A percentile compares a stretch with the other conserved stretches of the same genome.
These are phyloP conservation scores for Chloebia gouldiae DNA, from an alignment of 2,113 vertebrate species.

Conservation along the genomic window DNA sequence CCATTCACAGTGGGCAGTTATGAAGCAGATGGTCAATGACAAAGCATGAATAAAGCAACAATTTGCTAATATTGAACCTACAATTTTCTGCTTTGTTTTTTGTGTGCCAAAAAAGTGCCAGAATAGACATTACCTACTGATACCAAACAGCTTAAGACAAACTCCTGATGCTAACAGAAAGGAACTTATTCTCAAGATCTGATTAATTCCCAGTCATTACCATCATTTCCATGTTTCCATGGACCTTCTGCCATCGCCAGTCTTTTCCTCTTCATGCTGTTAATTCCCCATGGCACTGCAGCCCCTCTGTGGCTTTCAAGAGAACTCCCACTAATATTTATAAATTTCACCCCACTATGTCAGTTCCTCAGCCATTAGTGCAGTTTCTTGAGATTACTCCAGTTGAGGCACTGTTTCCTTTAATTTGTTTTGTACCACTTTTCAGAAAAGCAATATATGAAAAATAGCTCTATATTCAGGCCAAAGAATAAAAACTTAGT, in stretches of 20 bases:
- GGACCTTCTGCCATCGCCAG: background rate
- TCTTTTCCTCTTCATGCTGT: background rate
- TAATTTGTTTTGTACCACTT: background rate
- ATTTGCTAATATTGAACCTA: background rate
- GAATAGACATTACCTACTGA: background rate
- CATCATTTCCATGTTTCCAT: background rate
- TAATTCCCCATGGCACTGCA: background rate
- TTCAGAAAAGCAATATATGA: background rate
- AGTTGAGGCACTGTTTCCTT: background rate
- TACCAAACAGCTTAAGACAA: background rate
- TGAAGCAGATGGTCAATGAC: background rate
- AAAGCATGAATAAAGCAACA: background rate
- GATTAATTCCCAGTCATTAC: background rate
- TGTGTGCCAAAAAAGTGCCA: background rate
- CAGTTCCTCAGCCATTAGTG: rapidly evolving
- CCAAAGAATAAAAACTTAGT: background rate
- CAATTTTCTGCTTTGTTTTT: background rate
- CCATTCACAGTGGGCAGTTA: background rate
- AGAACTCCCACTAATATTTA: background rate
- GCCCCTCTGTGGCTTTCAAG: background rate
- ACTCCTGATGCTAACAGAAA: background rate
- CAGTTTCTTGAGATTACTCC: background rate
- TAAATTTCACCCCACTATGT: background rate
- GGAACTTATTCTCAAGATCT: background rate
- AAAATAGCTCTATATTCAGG: background rate